phyloP scores from a whole-genome alignment of 2,113 vertebrate genomes.

The Sciurus niger region DNA sequence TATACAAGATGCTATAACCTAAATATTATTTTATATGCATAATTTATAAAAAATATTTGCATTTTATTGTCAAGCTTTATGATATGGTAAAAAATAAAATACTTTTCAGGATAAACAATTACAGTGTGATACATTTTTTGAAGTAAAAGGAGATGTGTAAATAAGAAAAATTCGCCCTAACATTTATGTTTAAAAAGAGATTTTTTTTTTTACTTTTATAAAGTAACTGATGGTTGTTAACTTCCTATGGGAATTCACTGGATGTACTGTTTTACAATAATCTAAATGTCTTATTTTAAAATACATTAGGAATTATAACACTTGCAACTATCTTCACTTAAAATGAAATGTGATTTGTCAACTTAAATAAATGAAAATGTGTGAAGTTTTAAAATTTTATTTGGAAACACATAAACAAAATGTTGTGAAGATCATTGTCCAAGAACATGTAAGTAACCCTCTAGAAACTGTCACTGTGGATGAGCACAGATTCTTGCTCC shows the following conservation, averaged over 20 bases:
- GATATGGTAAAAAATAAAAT: neutral
- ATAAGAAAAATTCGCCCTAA: neutral
- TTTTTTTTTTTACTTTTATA: neutral
- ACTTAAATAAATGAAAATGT: neutral
- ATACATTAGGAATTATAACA: neutral
- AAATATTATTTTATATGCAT: neutral
- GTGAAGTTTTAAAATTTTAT: neutral
- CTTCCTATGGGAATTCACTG: neutral
- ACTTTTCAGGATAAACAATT: neutral
- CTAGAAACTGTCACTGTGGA: neutral
- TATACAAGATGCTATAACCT: neutral
- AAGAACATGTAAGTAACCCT: neutral
- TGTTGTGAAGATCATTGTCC: neutral
- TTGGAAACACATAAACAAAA: neutral
- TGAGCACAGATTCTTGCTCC: neutral
- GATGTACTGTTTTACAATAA: slow-evolving; percentile 19
- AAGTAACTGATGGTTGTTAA: neutral
- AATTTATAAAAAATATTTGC: neutral
- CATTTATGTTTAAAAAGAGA: neutral
- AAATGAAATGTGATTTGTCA: neutral
- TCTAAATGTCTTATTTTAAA: neutral
- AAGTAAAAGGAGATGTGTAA: neutral
- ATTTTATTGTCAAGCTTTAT: neutral
- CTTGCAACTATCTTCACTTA: neutral
- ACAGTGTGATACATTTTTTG: neutral